Percentiles rank a stretch among this genome's conserved stretches.
Evolutionary conservation across 2,113 vertebrate genomes (phyloP).

Genomic region (Mola mola): DNA sequence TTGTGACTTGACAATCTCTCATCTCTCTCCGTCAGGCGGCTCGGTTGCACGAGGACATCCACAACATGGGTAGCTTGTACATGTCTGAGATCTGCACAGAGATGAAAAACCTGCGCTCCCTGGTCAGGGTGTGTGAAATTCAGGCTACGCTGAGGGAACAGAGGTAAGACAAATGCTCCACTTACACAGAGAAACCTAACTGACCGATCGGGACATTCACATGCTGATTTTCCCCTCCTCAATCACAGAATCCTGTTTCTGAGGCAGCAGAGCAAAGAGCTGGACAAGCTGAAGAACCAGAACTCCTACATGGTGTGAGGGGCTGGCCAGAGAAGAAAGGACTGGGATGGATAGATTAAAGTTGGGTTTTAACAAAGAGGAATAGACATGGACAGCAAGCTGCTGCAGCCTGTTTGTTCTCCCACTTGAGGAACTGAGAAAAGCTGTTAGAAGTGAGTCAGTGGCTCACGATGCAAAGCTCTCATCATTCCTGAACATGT

Average conservation of each 20-base stretch:
- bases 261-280: constrained; percentile 99
- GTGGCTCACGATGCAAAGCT: constrained; percentile 21
- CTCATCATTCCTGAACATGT: constrained; percentile 36
- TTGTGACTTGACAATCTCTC: too few species aligned
- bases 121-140: constrained; percentile 99
- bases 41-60: constrained; percentile 93
- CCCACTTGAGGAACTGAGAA: constrained; percentile 30
- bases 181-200: not conserved
- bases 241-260: constrained; percentile 94
- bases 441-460: constrained; percentile 18
- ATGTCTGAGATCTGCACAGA: constrained; percentile 99
- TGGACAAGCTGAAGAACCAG: constrained; percentile 99
- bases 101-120: constrained; percentile 98
- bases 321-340: constrained; percentile 73
- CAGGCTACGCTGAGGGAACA: constrained; percentile 98
- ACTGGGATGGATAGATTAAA: constrained; percentile 74
- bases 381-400: constrained; percentile 44
- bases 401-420: constrained; percentile 59
- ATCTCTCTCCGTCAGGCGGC: constrained; percentile 82
- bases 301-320: constrained; percentile 99
- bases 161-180: constrained; percentile 81
- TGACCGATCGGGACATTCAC: too few species aligned
- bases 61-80: constrained; percentile 97
- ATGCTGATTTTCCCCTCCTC: constrained; percentile 22
- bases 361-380: constrained; percentile 53